These are phyloP conservation scores for Drosophila pseudotalamancana DNA, from an alignment of 2,888 invertebrate genomes.

Conservation along the genomic window DNA sequence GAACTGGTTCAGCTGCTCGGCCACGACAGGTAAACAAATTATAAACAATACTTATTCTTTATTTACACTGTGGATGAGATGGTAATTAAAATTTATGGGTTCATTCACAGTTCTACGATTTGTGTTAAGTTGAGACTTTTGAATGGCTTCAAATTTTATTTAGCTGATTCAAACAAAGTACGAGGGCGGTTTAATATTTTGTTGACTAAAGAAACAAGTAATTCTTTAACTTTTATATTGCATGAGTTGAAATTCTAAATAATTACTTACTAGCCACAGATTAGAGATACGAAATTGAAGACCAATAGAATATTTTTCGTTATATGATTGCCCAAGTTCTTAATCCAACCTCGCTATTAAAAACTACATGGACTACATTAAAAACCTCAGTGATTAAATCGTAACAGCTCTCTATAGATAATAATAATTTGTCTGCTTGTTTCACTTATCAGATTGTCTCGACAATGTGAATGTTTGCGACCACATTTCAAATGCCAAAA, in stretches of 20 bases:
- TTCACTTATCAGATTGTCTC: slow-evolving; percentile 4
- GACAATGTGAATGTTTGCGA: slow-evolving; percentile 1
- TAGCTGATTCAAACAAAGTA: neutral
- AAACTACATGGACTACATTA: slow-evolving; percentile 3
- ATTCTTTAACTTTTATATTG: neutral
- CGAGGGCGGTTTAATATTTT: neutral
- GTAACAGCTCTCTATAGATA: neutral
- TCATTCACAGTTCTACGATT: slow-evolving; percentile 4
- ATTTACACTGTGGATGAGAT: slow-evolving; percentile 1
- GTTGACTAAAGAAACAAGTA: neutral
- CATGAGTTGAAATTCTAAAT: neutral
- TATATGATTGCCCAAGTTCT: neutral
- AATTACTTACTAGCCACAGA: no score
- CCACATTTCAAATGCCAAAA: slow-evolving; percentile 2
- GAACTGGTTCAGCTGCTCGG: slow-evolving; percentile 77
- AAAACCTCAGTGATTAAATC: neutral
- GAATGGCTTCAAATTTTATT: slow-evolving; percentile 3
- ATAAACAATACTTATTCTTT: neutral
- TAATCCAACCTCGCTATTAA: neutral
- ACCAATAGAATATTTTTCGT: no score
- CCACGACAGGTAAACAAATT: slow-evolving; percentile 74
- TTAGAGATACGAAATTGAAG: no score
- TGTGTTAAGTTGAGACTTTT: slow-evolving; percentile 1
- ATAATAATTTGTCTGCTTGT: slow-evolving; percentile 14
- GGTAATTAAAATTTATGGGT: slow-evolving; percentile 19